These are phyloP conservation scores for Agriopis leucophaearia DNA, from an alignment of 2,888 invertebrate genomes.

Conservation along the genomic window DNA sequence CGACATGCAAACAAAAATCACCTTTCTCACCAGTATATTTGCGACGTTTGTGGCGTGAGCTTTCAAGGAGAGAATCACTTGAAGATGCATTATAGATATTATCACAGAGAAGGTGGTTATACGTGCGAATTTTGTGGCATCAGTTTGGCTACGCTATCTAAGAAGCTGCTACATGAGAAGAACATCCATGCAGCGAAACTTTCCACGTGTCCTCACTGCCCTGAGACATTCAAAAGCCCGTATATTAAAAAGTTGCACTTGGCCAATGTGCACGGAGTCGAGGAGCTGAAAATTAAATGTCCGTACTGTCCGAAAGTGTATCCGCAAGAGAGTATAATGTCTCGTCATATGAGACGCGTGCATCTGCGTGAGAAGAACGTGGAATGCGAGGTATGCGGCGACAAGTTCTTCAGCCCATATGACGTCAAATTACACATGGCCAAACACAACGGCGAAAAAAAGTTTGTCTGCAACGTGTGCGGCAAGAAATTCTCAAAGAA, in stretches of 20 bases:
- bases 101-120: conserved; percentile 78
- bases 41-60: conserved; percentile 80
- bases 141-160: conserved; percentile 75
- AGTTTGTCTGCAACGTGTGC: conserved; percentile 86
- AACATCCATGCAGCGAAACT: conserved; percentile 76
- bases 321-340: conserved; percentile 86
- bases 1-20: conserved; percentile 80
- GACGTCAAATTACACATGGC: conserved; percentile 82
- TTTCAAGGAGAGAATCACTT: conserved; percentile 82
- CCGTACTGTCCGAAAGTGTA: conserved; percentile 81
- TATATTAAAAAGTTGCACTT: conserved; percentile 78
- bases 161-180: conserved; percentile 78
- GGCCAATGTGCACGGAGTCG: conserved; percentile 76
- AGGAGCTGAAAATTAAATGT: conserved; percentile 79
- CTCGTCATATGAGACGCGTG: conserved; percentile 87
- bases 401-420: conserved; percentile 77
- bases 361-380: conserved; percentile 83
- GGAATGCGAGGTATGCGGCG: conserved; percentile 78
- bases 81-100: conserved; percentile 81
- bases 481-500: conserved; percentile 87
- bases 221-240: conserved; percentile 78
- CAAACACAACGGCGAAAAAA: conserved; percentile 84
- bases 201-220: conserved; percentile 74
- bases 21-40: conserved; percentile 78
- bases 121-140: conserved; percentile 81